Base-by-base conservation (phyloP, 2,113 vertebrate species). In the Columba livia region DNA sequence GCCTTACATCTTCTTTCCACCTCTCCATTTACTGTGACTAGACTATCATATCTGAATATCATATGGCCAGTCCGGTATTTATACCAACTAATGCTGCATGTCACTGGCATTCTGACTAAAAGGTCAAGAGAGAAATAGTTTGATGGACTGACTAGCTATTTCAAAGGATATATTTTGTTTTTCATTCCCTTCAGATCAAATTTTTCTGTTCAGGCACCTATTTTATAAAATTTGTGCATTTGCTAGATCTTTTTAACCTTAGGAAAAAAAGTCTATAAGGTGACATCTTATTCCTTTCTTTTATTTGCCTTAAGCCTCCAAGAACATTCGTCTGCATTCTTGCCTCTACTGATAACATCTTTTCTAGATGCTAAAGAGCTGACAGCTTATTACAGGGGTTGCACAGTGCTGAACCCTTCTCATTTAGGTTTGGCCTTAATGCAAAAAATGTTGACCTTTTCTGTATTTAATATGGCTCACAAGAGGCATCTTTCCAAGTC, bases 391-490 rank as follows among this genome's bases (percentile, higher is more conserved):
- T 93, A 91, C 21, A 67, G 73, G 53, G 77, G 65, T 72, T 90
- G 65, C 72, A 85, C 24, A n/a, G 69, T 26, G 25, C 44, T 69
- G 83, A 92, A 86, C 69, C 19, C 19, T 96, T 90, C 90, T 93
- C 69, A 69, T 94, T 86, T 93, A 84, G 57, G 36, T 87, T 88
- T 96, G 79, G 88, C 88, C 79, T 80, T 72, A 94, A 94, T 93
- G 94, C 88, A 94, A 96, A 86, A 96, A 90, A 95, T 93, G 85
- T 78, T 97, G 95, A 96, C 92, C 94, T 96, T 95, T 96, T 90
- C 92, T 94, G 85, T 81, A 71, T 86, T 92, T 90, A 89, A 93
- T 92, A 89, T 32, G 36, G 48, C 90, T 93, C 36, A 78, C 83
- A 88, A 83, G 85, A 88, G 92, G 88, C 82, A 90, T 96, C 90